Conservation (phyloP, 2,888 invertebrate genomes). For the Trypoxylon attenuatum region DNA sequence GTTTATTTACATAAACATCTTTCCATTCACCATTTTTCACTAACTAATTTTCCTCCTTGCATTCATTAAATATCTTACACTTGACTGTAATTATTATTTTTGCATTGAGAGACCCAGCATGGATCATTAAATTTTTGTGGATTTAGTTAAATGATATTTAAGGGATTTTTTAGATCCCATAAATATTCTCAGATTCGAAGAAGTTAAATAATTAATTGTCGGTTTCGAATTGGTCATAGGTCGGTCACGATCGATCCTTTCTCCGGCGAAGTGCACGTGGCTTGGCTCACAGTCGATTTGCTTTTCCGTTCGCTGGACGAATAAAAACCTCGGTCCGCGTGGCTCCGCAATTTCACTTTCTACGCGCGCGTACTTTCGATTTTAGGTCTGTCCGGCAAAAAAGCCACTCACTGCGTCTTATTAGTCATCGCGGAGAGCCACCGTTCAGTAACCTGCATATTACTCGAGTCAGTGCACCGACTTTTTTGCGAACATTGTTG, state of each 20-base stretch:
- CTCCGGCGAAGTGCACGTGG: neutral
- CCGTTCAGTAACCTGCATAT: conserved; percentile 25
- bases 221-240: neutral
- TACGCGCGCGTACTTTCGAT: conserved; percentile 67
- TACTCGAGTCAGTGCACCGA: conserved; percentile 7
- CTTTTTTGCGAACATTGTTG: conserved; percentile 1
- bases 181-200: neutral
- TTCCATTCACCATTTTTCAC: too few relatives aligned
- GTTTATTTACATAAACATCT: too few relatives aligned
- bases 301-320: conserved; percentile 17
- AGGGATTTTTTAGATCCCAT: too few relatives aligned
- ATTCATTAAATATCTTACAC: too few relatives aligned
- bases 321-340: neutral
- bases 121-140: too few relatives aligned
- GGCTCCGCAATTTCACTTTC: conserved; percentile 65
- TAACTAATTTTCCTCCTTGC: too few relatives aligned
- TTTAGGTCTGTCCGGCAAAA: conserved; percentile 52
- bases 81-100: too few relatives aligned
- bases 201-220: neutral
- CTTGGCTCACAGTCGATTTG: conserved; percentile 7
- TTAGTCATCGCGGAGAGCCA: conserved; percentile 24
- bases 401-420: conserved; percentile 22
- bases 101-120: too few relatives aligned
- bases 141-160: too few relatives aligned
- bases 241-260: conserved; percentile 16